Conservation (phyloP, 1,140 invertebrate genomes). For the Diabrotica undecimpunctata region DNA sequence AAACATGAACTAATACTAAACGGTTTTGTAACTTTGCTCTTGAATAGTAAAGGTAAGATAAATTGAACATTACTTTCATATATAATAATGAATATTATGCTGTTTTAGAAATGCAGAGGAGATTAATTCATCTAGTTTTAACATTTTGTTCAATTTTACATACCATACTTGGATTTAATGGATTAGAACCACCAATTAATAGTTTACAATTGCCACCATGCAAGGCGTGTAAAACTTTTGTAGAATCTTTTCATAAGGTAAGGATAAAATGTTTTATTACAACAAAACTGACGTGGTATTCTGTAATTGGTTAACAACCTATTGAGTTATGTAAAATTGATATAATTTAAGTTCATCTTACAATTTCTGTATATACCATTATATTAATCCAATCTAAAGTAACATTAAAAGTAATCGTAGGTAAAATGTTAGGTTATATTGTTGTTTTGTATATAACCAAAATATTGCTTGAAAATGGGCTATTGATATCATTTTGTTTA, state of each 20-base stretch:
- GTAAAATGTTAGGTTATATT: neutral
- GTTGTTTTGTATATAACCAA: too few species aligned
- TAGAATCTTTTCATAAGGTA: slow-evolving; percentile 77
- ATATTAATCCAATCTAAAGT: neutral
- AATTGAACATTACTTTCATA: too few species aligned
- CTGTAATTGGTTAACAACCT: neutral
- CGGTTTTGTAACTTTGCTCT: too few species aligned
- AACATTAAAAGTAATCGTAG: neutral
- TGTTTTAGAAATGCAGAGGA: too few species aligned
- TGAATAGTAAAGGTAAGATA: too few species aligned
- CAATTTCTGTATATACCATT: neutral
- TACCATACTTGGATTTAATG: slow-evolving; percentile 3
- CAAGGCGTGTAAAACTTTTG: slow-evolving; percentile 73
- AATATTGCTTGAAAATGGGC: too few species aligned
- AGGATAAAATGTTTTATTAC: slow-evolving; percentile 20
- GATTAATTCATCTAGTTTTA: too few species aligned
- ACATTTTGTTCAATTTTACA: too few species aligned
- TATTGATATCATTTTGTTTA: too few species aligned
- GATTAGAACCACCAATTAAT: slow-evolving; percentile 16
- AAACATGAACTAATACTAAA: too few species aligned
- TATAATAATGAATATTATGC: too few species aligned
- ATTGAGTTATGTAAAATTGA: neutral
- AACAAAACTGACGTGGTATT: neutral
- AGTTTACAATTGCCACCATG: slow-evolving; percentile 56
- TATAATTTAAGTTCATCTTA: neutral